Evolutionary conservation across 2,797 vertebrate species (phyloP), one percentile per base, ranked within the genome.

Genomic region (Dallia pectoralis): DNA sequence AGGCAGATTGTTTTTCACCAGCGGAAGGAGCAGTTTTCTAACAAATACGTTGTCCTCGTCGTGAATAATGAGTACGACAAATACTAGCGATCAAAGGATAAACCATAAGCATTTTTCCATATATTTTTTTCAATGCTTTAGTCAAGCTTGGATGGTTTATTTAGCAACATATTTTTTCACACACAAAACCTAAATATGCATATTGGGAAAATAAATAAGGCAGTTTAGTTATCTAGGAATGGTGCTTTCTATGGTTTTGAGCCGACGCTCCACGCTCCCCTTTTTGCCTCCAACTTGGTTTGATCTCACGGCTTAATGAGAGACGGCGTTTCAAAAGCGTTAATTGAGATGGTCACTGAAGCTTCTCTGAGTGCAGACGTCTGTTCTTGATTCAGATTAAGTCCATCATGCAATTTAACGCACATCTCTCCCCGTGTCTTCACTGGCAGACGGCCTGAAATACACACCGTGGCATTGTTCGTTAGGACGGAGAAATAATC

Each of bases 271-370:
- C 77, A 82, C 78, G 74, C 68, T 69, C 53, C 77, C 48, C 73
- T 80, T 82, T 84, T 84, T 78, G 77, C 80, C 76, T 75, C 76
- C 61, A 67, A 74, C 69, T 81, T 82, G 68, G 70, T 68, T 77
- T 77, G 69, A 77, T 82, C 77, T 84, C 78, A 80, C 11, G 29
- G 77, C 86, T 85, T 91, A 90, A 92, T 91, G 85, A 87, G 86
- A 87, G 84, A 78, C 87, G 91, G 85, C 87, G 33, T 91, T 91
- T 92, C 81, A 85, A 91, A 92, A 83, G 86, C 83, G 77, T 90
- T 89, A 88, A 90, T 88, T 87, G 88, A 90, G 87, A 89, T 77
- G 65, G 82, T 79, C 81, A 4, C 67, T 73, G 79, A 44, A 82
- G 84, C 73, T 81, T 86, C 75, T 74, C 79, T 56, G 53, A 56